Conservation (phyloP, 2,888 invertebrate genomes). For the Meteorus colon region DNA sequence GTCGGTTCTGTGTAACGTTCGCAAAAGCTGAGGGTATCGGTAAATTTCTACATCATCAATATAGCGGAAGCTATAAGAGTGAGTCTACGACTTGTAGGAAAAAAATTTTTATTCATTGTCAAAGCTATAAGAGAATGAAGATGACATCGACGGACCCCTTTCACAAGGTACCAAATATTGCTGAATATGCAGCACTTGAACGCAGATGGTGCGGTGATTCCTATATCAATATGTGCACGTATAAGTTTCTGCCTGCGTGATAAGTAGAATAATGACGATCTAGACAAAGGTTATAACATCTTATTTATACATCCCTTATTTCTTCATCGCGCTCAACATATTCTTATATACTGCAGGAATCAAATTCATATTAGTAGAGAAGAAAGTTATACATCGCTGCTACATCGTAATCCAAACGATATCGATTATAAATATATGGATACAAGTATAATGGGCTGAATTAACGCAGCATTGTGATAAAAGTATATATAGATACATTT, state of each 20-base stretch:
- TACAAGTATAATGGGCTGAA: no score
- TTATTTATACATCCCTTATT: constrained; percentile 4
- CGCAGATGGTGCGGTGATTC: constrained; percentile 63
- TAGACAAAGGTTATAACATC: constrained; percentile 5
- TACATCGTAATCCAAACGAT: no score
- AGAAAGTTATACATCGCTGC: no score
- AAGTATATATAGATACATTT: background rate
- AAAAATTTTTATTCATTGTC: constrained; percentile 16
- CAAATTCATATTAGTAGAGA: no score
- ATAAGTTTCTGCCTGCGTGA: constrained; percentile 23
- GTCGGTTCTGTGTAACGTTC: no score
- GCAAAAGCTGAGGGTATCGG: no score
- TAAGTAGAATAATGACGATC: constrained; percentile 3
- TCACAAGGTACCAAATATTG: constrained; percentile 65
- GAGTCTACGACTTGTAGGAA: no score
- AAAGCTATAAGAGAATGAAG: constrained; percentile 27
- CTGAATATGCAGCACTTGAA: constrained; percentile 70
- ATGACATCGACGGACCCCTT: constrained; percentile 47
- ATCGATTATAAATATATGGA: no score
- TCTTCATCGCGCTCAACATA: background rate
- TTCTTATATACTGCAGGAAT: no score
- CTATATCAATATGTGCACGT: constrained; percentile 65
- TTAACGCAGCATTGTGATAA: background rate
- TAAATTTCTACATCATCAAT: no score
- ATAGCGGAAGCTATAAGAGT: no score